Evolutionary conservation across 2,888 invertebrate species (phyloP).

Genomic region (Halocaridina rubra): DNA sequence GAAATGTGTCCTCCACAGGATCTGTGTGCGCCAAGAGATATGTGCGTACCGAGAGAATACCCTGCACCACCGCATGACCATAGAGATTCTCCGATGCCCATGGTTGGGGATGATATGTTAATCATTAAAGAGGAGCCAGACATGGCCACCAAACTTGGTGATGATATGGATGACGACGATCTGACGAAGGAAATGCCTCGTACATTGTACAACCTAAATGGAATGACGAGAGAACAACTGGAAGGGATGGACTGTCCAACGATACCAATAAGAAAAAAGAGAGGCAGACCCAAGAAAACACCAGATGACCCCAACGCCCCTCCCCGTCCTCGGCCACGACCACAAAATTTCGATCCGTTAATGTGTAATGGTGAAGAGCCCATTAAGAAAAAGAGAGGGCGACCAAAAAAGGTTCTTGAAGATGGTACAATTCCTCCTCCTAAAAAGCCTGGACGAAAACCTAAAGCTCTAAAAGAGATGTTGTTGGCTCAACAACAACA

Average conservation of each 20-base stretch:
- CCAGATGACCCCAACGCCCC: conserved; percentile 73
- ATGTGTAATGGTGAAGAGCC: conserved; percentile 63
- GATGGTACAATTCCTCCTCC: conserved; percentile 62
- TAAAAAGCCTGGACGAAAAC: conserved; percentile 60
- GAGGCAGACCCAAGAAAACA: conserved; percentile 80
- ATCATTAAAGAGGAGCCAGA: conserved; percentile 44
- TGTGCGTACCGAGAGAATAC: not conserved
- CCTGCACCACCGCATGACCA: not conserved
- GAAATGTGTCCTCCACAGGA: conserved; percentile 26
- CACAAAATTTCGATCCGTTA: conserved; percentile 36
- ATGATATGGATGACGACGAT: conserved; percentile 62
- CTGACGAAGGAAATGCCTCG: conserved; percentile 52
- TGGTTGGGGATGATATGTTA: conserved; percentile 34
- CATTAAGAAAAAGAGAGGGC: conserved; percentile 82
- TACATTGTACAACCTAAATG: conserved; percentile 62
- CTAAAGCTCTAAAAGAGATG: conserved; percentile 62
- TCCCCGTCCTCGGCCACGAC: conserved; percentile 62
- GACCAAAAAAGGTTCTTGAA: conserved; percentile 68
- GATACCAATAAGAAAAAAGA: conserved; percentile 65
- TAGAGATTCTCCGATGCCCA: conserved; percentile 13
- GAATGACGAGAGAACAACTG: conserved; percentile 62
- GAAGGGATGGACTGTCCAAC: conserved; percentile 63
- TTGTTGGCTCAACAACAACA: conserved; percentile 36
- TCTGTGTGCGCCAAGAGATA: not conserved
- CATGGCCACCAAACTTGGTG: conserved; percentile 39